Evolutionary conservation across 2,888 invertebrate genomes (phyloP).

Genomic region (Autographa gamma): DNA sequence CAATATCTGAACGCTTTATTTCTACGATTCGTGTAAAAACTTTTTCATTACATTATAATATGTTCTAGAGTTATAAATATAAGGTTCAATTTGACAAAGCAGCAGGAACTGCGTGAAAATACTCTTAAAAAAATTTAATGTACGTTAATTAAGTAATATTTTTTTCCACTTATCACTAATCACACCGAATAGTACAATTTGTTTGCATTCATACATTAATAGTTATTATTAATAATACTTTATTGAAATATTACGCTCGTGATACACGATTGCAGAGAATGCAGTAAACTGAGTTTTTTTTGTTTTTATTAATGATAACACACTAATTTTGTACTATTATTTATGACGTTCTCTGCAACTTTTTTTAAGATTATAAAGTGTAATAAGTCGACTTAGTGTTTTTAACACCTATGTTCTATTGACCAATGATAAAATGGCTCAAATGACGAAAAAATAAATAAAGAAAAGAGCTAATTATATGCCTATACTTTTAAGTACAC

Average conservation of each 20-base stretch:
- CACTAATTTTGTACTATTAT: conserved; percentile 47
- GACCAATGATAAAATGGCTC: no score
- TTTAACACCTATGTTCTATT: background rate
- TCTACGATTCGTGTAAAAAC: conserved; percentile 28
- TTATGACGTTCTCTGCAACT: conserved; percentile 45
- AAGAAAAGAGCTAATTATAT: no score
- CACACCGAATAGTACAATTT: conserved; percentile 78
- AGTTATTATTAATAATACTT: conserved; percentile 54
- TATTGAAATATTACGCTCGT: conserved; percentile 52
- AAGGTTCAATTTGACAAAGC: conserved; percentile 55
- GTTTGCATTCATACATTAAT: conserved; percentile 69
- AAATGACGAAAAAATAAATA: background rate
- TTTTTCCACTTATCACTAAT: conserved; percentile 54
- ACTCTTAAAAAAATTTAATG: conserved; percentile 51
- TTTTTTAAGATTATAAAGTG: conserved; percentile 31
- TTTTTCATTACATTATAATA: conserved; percentile 38
- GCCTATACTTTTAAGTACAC: background rate
- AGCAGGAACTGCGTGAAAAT: conserved; percentile 61
- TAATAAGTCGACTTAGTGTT: conserved; percentile 33
- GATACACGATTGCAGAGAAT: conserved; percentile 49
- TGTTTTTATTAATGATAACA: conserved; percentile 35
- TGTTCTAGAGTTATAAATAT: conserved; percentile 47
- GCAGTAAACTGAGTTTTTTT: conserved; percentile 40
- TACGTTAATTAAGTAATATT: conserved; percentile 50
- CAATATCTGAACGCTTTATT: conserved; percentile 52